Conservation (phyloP, 2,113 vertebrate species). For the Hemichromis elongatus region DNA sequence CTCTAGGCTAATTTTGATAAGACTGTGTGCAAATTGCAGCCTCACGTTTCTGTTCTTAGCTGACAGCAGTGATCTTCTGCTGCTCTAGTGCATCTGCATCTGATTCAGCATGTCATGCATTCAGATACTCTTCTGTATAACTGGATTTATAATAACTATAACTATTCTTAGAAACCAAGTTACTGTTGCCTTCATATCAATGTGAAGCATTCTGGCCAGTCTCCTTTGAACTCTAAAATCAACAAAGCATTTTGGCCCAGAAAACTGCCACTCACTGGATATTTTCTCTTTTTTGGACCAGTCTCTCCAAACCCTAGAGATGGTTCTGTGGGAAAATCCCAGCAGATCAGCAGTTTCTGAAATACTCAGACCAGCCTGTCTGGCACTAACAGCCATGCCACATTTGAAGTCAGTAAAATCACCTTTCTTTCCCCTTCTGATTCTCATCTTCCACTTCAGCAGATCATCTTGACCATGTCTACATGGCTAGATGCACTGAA, state of each 20-base stretch:
- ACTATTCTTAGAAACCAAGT: background rate
- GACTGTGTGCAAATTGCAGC: background rate
- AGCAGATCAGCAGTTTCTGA: background rate
- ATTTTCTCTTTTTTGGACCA: background rate
- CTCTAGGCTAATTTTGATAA: background rate
- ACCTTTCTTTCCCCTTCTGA: fast-evolving
- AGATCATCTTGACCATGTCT: background rate
- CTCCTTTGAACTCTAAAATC: background rate
- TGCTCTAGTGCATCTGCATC: background rate
- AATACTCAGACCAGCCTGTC: background rate
- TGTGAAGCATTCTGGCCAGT: background rate
- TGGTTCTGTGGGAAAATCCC: background rate
- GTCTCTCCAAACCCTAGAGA: background rate
- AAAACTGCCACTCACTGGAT: background rate
- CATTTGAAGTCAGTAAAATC: background rate
- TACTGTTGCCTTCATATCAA: background rate
- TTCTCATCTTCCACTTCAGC: background rate
- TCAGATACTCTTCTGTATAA: background rate
- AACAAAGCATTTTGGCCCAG: background rate
- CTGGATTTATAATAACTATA: background rate
- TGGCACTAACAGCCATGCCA: background rate
- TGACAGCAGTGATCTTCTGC: background rate
- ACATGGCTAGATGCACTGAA: background rate
- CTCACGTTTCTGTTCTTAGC: background rate
- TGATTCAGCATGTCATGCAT: background rate